Evolutionary conservation across 2,797 vertebrate genomes (phyloP).

Genomic region (Toxotes lorentzi): DNA sequence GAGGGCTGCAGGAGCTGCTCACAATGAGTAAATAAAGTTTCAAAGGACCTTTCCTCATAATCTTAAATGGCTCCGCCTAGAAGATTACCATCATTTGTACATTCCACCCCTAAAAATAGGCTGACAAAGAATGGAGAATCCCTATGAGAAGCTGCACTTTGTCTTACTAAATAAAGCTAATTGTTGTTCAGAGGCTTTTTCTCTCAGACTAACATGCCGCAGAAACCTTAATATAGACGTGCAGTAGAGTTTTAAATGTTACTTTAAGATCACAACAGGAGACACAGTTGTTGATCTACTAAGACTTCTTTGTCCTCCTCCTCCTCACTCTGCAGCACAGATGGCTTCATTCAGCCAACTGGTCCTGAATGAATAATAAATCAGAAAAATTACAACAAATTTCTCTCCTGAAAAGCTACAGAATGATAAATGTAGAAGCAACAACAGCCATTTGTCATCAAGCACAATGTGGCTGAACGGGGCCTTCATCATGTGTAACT

Average conservation of each 20-base stretch:
- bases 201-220: constrained; percentile 17
- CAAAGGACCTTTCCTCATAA: constrained; percentile 58
- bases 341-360: constrained; percentile 68
- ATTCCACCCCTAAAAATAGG: constrained; percentile 73
- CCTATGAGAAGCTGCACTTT: constrained; percentile 57
- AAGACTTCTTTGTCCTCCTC: constrained; percentile 51
- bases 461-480: constrained; percentile 12
- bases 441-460: constrained; percentile 44
- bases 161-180: constrained; percentile 49
- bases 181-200: constrained; percentile 44
- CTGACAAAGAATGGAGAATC: constrained; percentile 61
- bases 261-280: constrained; percentile 41
- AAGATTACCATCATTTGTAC: constrained; percentile 73
- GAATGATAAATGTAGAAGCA: constrained; percentile 32
- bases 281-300: constrained; percentile 23
- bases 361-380: constrained; percentile 62
- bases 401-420: constrained; percentile 34
- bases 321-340: constrained; percentile 62
- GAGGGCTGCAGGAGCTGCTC: constrained; percentile 27
- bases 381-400: constrained; percentile 51
- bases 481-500: constrained; percentile 46
- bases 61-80: constrained; percentile 64
- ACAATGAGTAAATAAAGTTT: constrained; percentile 54
- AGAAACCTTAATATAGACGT: constrained; percentile 35
- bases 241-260: constrained; percentile 43